Evolutionary conservation across 2,888 invertebrate species (phyloP).

Genomic region (Drosophila falleni): DNA sequence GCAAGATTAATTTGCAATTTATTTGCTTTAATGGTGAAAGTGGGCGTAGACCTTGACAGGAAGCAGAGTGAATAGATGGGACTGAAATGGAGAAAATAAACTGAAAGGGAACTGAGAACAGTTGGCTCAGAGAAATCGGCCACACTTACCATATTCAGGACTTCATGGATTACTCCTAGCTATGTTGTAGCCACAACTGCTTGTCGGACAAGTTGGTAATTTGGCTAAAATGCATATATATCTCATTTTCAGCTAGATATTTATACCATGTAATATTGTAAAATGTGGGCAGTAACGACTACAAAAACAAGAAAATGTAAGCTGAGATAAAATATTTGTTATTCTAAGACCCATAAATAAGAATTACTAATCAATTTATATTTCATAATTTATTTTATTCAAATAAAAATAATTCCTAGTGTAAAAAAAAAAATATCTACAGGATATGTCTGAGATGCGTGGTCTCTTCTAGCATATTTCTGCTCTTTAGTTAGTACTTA

Average conservation of each 20-base stretch:
- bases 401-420: too few species aligned
- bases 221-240: conserved; percentile 55
- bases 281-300: neutral
- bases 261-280: conserved; percentile 25
- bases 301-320: neutral
- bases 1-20: conserved; percentile 82
- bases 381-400: too few species aligned
- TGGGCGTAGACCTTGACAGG: conserved; percentile 27
- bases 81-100: neutral
- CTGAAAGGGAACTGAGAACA: conserved; percentile 21
- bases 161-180: conserved; percentile 1
- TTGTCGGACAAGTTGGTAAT: conserved; percentile 58
- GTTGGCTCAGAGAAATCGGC: conserved; percentile 37
- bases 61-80: neutral
- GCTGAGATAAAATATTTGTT: neutral
- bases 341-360: too few species aligned
- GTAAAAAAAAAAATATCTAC: neutral
- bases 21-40: conserved; percentile 74
- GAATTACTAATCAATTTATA: too few species aligned
- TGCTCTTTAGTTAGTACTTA: conserved; percentile 17
- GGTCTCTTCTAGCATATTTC: neutral
- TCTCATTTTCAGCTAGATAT: conserved; percentile 51
- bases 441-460: neutral
- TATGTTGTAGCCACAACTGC: conserved; percentile 16
- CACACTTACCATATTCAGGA: conserved; percentile 50